Base-by-base conservation (phyloP, 1,140 invertebrate species). In the Zaprionus africanus region DNA sequence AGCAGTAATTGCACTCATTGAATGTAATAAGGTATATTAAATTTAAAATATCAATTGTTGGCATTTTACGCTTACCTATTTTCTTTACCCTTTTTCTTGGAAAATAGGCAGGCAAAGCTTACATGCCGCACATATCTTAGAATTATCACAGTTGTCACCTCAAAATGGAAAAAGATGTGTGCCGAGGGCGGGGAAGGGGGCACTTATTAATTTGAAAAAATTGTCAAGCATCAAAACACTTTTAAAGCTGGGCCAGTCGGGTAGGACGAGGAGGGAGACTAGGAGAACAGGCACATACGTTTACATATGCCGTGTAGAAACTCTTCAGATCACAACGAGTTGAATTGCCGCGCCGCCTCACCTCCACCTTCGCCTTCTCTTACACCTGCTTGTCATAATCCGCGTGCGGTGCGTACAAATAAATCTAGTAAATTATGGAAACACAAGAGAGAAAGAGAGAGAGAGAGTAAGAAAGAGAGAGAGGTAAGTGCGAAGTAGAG, bases 201-300 rank as follows among this genome's bases (percentile, higher is more conserved):
- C 9, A 36, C 9, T 38, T 65, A 79, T 81, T 84, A 87, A 87
- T 87, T 87, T 84, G 70, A 85, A 88, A 88, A 88, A 79, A 90
- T 88, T 88, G 85, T 88, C 85, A 85, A 88, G 85, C 85, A 88
- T 88, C 85, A 88, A 90, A 88, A 88, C 79, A 88, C 85, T 88
- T 81, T 88, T 88, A 88, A 81, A 78, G 78, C 67, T 66, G 24
- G 60, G 15, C 65, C 1, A 6, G 28, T 31, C 28, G 6, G 28
- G 28, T 6, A 54, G 22, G 13, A 24, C 13, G 62, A 53, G 56
- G 51, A 26, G 13, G 13, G 43, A 75, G 64, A 6, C n/a, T n/a
- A 24, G 9, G 46, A 41, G 65, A 15, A 67, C 26, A 56, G 17
- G 13, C 26, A 34, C 3, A 36, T 19, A n/a, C n/a, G 46, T 51